Percentiles rank a stretch among this genome's conserved stretches.
Conservation (phyloP, 2,797 vertebrate species). For the Tarsius wallacei region DNA sequence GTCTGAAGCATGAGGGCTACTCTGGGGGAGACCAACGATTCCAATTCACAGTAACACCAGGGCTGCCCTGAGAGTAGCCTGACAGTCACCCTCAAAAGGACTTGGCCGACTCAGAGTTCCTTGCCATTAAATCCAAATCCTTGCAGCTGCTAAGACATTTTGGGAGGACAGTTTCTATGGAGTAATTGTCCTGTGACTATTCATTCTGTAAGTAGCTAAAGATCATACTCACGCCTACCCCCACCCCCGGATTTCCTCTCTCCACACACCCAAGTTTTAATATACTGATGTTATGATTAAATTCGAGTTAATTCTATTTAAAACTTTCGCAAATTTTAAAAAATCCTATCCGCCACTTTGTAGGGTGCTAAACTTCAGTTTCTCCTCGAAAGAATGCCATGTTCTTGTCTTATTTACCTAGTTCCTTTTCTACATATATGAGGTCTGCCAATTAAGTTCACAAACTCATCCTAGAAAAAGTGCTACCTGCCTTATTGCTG, state of each 20-base stretch:
- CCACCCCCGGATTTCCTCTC: neutral
- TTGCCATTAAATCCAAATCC: neutral
- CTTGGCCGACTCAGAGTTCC: conserved; percentile 7
- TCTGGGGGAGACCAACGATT: neutral
- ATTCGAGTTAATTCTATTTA: conserved; percentile 12
- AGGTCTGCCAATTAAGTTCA: too few relatives aligned
- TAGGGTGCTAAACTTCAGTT: neutral
- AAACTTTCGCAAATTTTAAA: neutral
- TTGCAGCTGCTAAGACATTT: neutral
- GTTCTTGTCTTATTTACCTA: neutral
- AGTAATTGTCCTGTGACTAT: neutral
- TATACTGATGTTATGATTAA: conserved; percentile 36
- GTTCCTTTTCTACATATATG: neutral
- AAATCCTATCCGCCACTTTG: neutral
- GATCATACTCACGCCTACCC: neutral
- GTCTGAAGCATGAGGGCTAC: neutral
- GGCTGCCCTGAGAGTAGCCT: neutral
- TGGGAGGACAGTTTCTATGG: neutral
- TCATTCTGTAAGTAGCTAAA: neutral
- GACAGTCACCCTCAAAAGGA: neutral
- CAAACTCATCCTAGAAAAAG: too few relatives aligned
- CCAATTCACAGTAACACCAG: neutral
- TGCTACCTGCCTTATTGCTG: too few relatives aligned
- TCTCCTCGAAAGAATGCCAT: neutral
- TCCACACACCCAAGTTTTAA: neutral